Percentiles rank a stretch among this genome's conserved stretches.
Conservation (phyloP, 2,888 invertebrate genomes). For the Seladonia tumulorum region DNA sequence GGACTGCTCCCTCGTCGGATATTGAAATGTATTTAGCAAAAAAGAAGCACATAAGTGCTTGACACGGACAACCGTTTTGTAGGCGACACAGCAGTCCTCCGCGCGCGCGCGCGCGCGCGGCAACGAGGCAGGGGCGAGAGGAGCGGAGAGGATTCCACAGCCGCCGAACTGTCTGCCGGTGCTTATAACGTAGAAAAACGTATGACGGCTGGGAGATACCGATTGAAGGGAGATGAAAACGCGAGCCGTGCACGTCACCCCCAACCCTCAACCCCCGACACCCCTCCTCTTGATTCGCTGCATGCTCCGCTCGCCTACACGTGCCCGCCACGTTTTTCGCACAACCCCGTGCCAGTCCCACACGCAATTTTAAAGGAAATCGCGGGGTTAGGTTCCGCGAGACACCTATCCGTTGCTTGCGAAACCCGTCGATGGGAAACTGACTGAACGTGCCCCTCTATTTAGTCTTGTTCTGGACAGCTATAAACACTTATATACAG, state of each 20-base stretch:
- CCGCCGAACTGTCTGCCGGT: conserved; percentile 48
- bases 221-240: conserved; percentile 56
- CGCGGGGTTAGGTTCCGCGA: neutral
- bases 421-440: neutral
- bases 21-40: conserved; percentile 79
- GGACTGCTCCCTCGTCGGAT: conserved; percentile 70
- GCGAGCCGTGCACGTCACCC: neutral
- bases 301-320: neutral
- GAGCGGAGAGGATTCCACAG: conserved; percentile 24
- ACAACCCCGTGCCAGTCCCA: neutral
- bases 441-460: no score
- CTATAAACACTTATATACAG: no score
- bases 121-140: neutral
- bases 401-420: neutral
- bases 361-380: conserved; percentile 26
- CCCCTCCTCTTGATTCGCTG: neutral
- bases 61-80: conserved; percentile 60
- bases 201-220: conserved; percentile 47
- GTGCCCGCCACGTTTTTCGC: neutral
- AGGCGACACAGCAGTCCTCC: conserved; percentile 36
- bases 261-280: neutral
- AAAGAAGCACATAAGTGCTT: conserved; percentile 50
- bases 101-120: no score
- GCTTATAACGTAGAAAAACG: conserved; percentile 56
- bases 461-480: no score